Base-by-base conservation (phyloP, 1,140 invertebrate genomes). In the Gonioctena quinquepunctata region DNA sequence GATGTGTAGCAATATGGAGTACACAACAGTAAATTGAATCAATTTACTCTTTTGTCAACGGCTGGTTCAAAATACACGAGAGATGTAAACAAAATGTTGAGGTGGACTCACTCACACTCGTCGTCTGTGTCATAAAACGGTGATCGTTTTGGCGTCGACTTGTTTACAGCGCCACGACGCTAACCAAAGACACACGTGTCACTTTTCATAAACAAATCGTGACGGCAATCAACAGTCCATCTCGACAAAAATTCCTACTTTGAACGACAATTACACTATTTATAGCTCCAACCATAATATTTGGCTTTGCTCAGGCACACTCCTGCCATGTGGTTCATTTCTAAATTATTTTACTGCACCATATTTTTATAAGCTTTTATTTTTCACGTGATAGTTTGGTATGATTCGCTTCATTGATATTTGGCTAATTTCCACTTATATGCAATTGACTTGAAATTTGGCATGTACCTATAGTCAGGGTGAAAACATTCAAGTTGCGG, bases 31-130 rank as follows among this genome's bases (percentile, higher is more conserved):
- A n/a, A n/a, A n/a, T n/a, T n/a, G n/a, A 79, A 78, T 75, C 76
- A 78, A 79, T 78, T 78, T 78, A 75, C 78, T 77, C 77, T 78
- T 79, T 79, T 79, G 78, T 79, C 78, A 79, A 79, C 78, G 78
- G 75, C 70, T 75, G 77, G 73, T 77, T 79, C 75, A 77, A 79
- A 78, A 78, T 76, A 74, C 72, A 60, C 72, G 52, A 61, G 66
- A 62, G 22, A 26, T 66, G 49, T 66, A 66, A 66, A 66, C 68
- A 65, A 66, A 52, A 54, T 66, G 49, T 68, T 61, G 72, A 75
- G 73, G 74, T 75, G 74, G 74, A 62, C 74, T 73, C 68, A 75
- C 64, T 73, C 70, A 73, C 68, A 70, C 70, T 73, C 65, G 74
- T 75, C 73, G 63, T 62, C 66, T 26, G 57, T 50, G 70, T 73